phyloP scores from a whole-genome alignment of 2,888 invertebrate genomes.

The Thymelicus lineola region DNA sequence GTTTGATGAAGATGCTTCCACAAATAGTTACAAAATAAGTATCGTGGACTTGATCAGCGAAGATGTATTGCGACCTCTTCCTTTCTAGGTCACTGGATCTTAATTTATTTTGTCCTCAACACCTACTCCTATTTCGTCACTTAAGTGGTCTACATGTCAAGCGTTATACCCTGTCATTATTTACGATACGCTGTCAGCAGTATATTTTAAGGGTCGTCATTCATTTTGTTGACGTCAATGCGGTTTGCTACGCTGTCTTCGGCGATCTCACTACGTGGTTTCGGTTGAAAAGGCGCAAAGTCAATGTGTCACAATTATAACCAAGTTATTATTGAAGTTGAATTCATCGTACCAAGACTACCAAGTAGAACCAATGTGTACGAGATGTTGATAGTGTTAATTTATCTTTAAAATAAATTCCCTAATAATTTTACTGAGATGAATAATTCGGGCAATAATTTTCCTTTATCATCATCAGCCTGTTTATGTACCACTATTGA shows the following conservation, averaged over 20 bases:
- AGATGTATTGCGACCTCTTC: constrained; percentile 9
- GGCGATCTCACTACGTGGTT: background rate
- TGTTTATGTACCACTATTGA: too few relatives aligned
- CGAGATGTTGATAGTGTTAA: too few relatives aligned
- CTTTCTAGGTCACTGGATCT: constrained; percentile 35
- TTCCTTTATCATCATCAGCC: too few relatives aligned
- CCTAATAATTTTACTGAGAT: too few relatives aligned
- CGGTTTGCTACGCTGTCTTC: background rate
- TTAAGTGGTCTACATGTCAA: constrained; percentile 35
- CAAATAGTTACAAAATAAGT: constrained; percentile 4
- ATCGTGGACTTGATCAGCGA: constrained; percentile 1
- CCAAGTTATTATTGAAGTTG: too few relatives aligned
- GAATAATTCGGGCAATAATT: too few relatives aligned
- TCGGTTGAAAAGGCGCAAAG: too few relatives aligned
- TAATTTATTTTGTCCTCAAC: constrained; percentile 28
- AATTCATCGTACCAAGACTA: too few relatives aligned
- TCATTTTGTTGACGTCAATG: constrained; percentile 14
- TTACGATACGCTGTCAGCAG: constrained; percentile 31
- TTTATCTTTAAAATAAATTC: too few relatives aligned
- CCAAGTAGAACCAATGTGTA: too few relatives aligned
- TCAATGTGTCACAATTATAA: too few relatives aligned
- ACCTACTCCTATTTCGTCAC: constrained; percentile 37
- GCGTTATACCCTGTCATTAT: constrained; percentile 33
- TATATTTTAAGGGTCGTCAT: constrained; percentile 19
- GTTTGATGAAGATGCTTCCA: too few relatives aligned